Percentiles rank a stretch among this genome's conserved stretches.
phyloP scores from a whole-genome alignment of 1,140 invertebrate genomes.

The Drosophila tristis region DNA sequence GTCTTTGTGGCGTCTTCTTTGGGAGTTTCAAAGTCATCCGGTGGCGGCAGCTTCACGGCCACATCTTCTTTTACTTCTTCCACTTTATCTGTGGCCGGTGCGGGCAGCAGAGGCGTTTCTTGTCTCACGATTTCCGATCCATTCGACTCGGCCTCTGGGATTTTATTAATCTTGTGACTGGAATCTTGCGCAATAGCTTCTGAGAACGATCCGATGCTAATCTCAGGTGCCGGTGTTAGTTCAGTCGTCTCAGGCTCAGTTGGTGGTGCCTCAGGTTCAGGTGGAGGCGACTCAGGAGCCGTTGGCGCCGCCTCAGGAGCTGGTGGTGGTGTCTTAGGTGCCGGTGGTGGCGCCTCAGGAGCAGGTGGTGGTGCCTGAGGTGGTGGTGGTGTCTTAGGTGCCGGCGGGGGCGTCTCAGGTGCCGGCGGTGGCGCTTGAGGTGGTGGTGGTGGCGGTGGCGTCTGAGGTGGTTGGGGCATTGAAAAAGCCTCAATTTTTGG shows the following conservation, averaged over 20 bases:
- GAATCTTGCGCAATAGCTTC: neutral
- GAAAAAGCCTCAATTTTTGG: neutral
- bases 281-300: neutral
- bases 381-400: conserved; percentile 10
- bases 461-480: neutral
- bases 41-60: neutral
- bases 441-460: conserved; percentile 13
- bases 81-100: neutral
- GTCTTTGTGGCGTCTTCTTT: conserved; percentile 43
- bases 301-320: conserved; percentile 3
- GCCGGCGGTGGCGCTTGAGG: neutral
- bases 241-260: neutral
- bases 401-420: conserved; percentile 13
- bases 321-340: conserved; percentile 4
- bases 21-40: neutral
- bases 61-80: neutral
- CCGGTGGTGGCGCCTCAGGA: neutral
- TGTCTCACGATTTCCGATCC: neutral
- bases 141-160: neutral
- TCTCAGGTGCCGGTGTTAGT: conserved; percentile 3
- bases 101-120: neutral
- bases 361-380: conserved; percentile 1
- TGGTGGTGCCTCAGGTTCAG: neutral
- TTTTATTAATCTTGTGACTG: neutral
- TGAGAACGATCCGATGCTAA: neutral